phyloP scores from a whole-genome alignment of 2,888 invertebrate species.

The Antheraea yamamai region DNA sequence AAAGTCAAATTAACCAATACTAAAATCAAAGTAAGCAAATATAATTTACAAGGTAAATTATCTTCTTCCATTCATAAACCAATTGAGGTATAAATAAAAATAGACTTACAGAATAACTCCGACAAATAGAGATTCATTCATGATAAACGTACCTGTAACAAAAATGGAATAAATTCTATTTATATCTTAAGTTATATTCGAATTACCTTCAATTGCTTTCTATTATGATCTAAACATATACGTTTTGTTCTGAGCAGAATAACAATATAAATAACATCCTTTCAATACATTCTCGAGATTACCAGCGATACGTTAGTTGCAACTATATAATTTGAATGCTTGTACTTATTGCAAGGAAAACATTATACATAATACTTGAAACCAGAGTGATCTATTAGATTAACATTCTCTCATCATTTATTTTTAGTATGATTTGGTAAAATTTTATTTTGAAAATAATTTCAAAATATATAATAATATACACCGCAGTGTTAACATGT shows the following conservation, averaged over 20 bases:
- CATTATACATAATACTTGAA: not conserved
- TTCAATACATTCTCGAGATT: not conserved
- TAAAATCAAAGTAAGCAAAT: not conserved
- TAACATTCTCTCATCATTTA: not conserved
- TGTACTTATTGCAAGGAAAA: no score
- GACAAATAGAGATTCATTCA: slow-evolving; percentile 24
- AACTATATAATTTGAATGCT: not conserved
- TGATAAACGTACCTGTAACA: slow-evolving; percentile 38
- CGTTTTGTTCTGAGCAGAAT: not conserved
- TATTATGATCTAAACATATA: not conserved
- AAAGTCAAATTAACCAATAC: not conserved
- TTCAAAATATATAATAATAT: no score
- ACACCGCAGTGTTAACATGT: not conserved
- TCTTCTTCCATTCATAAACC: not conserved
- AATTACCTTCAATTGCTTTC: not conserved
- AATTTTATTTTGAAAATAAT: not conserved
- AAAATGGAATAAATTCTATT: slow-evolving; percentile 25
- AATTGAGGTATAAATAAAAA: not conserved
- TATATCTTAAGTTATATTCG: not conserved
- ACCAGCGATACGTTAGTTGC: not conserved
- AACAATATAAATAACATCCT: not conserved
- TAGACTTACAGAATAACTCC: slow-evolving; percentile 14
- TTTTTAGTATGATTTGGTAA: not conserved
- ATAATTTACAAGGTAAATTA: not conserved
- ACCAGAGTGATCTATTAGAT: not conserved